Conservation (phyloP, 2,797 vertebrate genomes). For the Acanthurus leucopareius region DNA sequence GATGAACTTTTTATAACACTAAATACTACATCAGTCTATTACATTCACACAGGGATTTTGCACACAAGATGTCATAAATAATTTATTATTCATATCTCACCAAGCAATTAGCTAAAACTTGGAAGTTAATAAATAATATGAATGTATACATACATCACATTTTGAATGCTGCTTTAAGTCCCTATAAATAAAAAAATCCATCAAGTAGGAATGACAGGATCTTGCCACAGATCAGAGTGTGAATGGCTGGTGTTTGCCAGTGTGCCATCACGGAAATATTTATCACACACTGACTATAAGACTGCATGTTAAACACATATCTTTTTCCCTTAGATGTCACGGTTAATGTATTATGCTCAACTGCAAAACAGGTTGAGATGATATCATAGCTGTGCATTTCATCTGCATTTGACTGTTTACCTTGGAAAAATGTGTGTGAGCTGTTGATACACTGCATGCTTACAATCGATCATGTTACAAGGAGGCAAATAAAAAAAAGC, state of each 20-base stretch:
- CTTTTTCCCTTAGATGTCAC: not conserved
- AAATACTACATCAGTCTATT: slow-evolving; percentile 34
- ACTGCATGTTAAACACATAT: not conserved
- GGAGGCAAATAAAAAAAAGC: slow-evolving; percentile 45
- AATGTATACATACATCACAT: slow-evolving; percentile 45
- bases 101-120: slow-evolving; percentile 36
- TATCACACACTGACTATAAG: slow-evolving; percentile 13
- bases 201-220: slow-evolving; percentile 26
- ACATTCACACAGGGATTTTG: slow-evolving; percentile 31
- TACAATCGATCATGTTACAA: slow-evolving; percentile 26
- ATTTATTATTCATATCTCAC: slow-evolving; percentile 63
- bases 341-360: slow-evolving; percentile 3
- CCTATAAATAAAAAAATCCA: slow-evolving; percentile 37
- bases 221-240: slow-evolving; percentile 30
- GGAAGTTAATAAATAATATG: slow-evolving; percentile 73
- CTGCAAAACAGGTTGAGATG: too few species aligned
- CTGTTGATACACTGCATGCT: not conserved
- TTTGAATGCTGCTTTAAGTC: slow-evolving; percentile 43
- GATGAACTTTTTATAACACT: slow-evolving; percentile 30
- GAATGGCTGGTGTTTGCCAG: not conserved
- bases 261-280: slow-evolving; percentile 7
- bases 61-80: slow-evolving; percentile 22
- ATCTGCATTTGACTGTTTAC: not conserved
- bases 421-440: slow-evolving; percentile 1
- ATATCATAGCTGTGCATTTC: slow-evolving; percentile 6